Conservation (phyloP, 2,113 vertebrate species). For the Oryzias javanicus region DNA sequence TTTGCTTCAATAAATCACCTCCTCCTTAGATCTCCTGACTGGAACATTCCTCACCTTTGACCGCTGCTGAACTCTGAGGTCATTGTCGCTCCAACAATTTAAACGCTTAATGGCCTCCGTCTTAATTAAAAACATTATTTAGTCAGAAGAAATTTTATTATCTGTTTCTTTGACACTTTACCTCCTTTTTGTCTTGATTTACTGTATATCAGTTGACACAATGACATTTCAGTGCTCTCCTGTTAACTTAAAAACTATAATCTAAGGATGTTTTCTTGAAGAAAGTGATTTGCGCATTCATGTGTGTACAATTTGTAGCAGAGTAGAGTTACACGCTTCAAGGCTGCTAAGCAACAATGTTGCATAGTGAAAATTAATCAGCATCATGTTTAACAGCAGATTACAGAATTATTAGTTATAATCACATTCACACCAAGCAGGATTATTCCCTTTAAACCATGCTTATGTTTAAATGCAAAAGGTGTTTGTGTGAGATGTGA, state of each 20-base stretch:
- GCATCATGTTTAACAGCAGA: conserved; percentile 66
- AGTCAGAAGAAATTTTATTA: conserved; percentile 54
- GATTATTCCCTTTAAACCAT: not conserved
- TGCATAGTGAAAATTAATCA: conserved; percentile 64
- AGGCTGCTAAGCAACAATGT: conserved; percentile 71
- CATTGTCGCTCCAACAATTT: conserved; percentile 55
- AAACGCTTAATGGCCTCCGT: conserved; percentile 32
- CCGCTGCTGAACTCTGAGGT: conserved; percentile 45
- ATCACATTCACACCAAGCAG: conserved; percentile 41
- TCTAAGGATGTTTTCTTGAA: conserved; percentile 49
- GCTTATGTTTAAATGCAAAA: too few relatives aligned
- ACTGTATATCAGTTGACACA: conserved; percentile 31
- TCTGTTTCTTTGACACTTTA: conserved; percentile 48
- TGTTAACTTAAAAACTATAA: conserved; percentile 19
- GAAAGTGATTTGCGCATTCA: conserved; percentile 30
- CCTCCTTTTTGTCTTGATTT: conserved; percentile 36
- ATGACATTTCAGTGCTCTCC: conserved; percentile 17
- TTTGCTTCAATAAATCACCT: conserved; percentile 39
- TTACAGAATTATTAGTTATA: conserved; percentile 63
- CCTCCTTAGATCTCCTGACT: conserved; percentile 57
- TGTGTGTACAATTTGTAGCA: conserved; percentile 26
- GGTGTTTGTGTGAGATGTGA: conserved; percentile 5
- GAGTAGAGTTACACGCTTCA: conserved; percentile 66
- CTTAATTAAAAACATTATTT: conserved; percentile 71
- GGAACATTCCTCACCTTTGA: conserved; percentile 67